Evolutionary conservation across 2,888 invertebrate species (phyloP), one percentile per base, ranked within the genome.

Genomic region (Acanthococcus lagerstroemiae): DNA sequence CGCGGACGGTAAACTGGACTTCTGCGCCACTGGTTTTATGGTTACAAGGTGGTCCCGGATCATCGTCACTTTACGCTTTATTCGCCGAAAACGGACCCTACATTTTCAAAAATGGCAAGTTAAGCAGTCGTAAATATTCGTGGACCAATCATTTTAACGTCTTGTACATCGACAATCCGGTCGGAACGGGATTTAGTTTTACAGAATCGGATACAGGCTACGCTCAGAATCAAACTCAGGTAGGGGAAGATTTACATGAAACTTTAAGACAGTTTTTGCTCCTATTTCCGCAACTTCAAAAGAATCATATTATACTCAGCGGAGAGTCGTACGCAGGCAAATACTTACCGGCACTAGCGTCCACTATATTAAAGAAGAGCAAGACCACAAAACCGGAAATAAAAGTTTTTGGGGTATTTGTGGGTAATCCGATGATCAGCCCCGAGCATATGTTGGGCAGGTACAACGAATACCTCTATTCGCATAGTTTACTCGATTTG

Each of bases 151-250:
- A 80, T 22, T 78, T 80, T 71, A 81, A 83, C 69, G 73, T 85
- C 54, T 76, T 85, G 44, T 85, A 81, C 72, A 81, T 85, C 67
- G 85, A 85, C 70, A 84, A 83, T 69, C 85, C 85, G 3, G 84
- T 83, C 1, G 83, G 84, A 1, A 76, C 78, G 48, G 85, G 85
- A 1, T 85, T 83, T 72, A 85, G 84, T 73, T 85, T 82, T 72
- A 84, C 85, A 1, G 74, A 79, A 0, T 72, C 75, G 55, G 82
- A 81, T 26, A 71, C 69, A 3, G 79, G 80, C 12, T 84, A 81
- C 73, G 82, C 82, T 25, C 75, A 71, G 1, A 76, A 81, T 72
- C 80, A 84, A 73, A 75, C 73, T 0, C 81, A 81, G 71, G 78
- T 85, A 6, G 83, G 80, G 0, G 74, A 76, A 48, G 80, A 82